These are phyloP conservation scores for Emydocephalus ijimae DNA, from an alignment of 2,113 vertebrate genomes.

Conservation along the genomic window DNA sequence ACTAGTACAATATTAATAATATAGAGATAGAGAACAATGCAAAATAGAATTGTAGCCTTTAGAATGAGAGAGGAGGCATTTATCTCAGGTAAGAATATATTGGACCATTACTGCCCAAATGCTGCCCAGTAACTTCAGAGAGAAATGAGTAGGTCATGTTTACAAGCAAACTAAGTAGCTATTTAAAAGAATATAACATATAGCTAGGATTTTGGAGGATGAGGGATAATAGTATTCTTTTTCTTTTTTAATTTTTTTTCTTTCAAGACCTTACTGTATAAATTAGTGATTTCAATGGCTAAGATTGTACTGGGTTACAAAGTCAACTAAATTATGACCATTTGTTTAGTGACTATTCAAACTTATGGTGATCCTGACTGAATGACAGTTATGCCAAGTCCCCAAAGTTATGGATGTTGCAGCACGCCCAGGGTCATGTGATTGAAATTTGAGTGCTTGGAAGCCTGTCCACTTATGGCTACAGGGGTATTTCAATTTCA, in stretches of 20 bases:
- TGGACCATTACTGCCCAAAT: neutral
- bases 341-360: neutral
- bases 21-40: neutral
- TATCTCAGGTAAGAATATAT: neutral
- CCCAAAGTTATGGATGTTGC: neutral
- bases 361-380: neutral
- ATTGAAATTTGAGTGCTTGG: too few species aligned
- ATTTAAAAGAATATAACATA: neutral
- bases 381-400: neutral
- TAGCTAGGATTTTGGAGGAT: neutral
- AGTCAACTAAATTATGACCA: neutral
- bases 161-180: neutral
- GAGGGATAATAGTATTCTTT: neutral
- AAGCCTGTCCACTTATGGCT: too few species aligned
- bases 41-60: neutral
- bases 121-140: neutral
- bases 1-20: neutral
- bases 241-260: neutral
- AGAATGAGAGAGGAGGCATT: neutral
- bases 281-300: neutral
- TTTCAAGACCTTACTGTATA: neutral
- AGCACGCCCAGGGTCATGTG: too few species aligned
- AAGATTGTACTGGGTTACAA: neutral
- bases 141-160: neutral
- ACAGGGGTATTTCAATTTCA: too few species aligned